These are phyloP conservation scores for Amblyornis subalaris DNA, from an alignment of 2,113 vertebrate genomes.

Conservation along the genomic window DNA sequence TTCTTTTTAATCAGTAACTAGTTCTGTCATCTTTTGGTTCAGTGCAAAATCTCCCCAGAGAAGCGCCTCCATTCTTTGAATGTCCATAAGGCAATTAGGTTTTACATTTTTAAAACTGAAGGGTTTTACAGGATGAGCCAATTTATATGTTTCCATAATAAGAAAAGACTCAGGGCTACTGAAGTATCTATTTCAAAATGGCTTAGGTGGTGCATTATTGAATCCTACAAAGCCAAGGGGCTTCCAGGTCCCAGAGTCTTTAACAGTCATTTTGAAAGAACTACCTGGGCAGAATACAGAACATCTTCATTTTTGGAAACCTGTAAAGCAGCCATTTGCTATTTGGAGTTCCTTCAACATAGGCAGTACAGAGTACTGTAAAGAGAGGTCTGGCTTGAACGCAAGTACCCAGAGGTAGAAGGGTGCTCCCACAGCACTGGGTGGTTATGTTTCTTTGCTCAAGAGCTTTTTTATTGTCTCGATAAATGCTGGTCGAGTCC, in stretches of 20 bases:
- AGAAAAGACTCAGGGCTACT: slow-evolving; percentile 59
- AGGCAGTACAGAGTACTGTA: not conserved
- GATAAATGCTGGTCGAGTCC: not conserved
- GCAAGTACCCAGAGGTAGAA: not conserved
- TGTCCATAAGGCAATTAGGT: slow-evolving; percentile 75
- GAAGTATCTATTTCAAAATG: slow-evolving; percentile 44
- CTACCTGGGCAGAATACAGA: slow-evolving; percentile 64
- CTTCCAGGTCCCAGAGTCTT: slow-evolving; percentile 60
- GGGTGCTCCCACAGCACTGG: not conserved
- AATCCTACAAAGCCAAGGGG: slow-evolving; percentile 67
- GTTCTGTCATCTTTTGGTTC: slow-evolving; percentile 68
- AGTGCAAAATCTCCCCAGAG: slow-evolving; percentile 66
- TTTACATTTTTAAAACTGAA: slow-evolving; percentile 61
- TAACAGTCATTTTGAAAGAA: slow-evolving; percentile 53
- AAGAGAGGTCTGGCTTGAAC: not conserved
- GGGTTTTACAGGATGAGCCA: slow-evolving; percentile 60
- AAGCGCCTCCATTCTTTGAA: slow-evolving; percentile 59
- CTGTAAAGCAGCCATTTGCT: slow-evolving; percentile 12
- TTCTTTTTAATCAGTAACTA: slow-evolving; percentile 65
- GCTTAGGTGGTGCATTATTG: slow-evolving; percentile 68
- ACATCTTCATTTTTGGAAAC: slow-evolving; percentile 47
- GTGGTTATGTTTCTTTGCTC: not conserved
- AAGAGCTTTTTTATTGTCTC: slow-evolving; percentile 3
- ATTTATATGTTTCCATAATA: slow-evolving; percentile 55
- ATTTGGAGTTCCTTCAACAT: not conserved